Conservation (phyloP, 2,888 invertebrate species). For the Luperina testacea region DNA sequence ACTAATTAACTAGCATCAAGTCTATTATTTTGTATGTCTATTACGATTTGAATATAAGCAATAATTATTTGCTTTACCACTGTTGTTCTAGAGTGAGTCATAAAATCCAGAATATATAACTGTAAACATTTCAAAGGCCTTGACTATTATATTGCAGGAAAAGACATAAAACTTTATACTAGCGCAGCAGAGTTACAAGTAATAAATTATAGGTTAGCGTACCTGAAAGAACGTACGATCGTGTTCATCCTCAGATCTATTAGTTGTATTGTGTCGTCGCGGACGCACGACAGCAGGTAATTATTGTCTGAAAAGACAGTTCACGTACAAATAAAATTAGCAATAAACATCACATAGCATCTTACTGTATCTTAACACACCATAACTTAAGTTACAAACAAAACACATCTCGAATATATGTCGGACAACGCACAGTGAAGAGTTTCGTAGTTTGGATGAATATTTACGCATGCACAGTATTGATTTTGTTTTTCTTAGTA, state of each 20-base stretch:
- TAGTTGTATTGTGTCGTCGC: slow-evolving; percentile 98
- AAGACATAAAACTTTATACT: slow-evolving; percentile 57
- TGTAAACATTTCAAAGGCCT: slow-evolving; percentile 40
- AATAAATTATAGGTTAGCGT: slow-evolving; percentile 67
- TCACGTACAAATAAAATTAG: slow-evolving; percentile 58
- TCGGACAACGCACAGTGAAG: background rate
- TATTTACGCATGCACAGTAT: background rate
- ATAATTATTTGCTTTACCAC: slow-evolving; percentile 34
- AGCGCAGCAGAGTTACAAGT: slow-evolving; percentile 49
- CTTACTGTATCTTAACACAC: slow-evolving; percentile 16
- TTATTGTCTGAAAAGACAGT: slow-evolving; percentile 93
- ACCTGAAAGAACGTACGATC: slow-evolving; percentile 97
- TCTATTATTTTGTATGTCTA: slow-evolving; percentile 9
- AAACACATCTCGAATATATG: background rate
- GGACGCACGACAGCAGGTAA: slow-evolving; percentile 96
- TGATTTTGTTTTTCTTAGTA: background rate
- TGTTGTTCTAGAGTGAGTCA: slow-evolving; percentile 45
- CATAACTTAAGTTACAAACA: slow-evolving; percentile 18
- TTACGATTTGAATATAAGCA: slow-evolving; percentile 33
- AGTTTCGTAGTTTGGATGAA: background rate
- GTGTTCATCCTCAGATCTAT: slow-evolving; percentile 98
- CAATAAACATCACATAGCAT: slow-evolving; percentile 19
- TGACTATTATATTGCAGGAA: slow-evolving; percentile 47
- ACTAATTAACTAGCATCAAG: background rate
- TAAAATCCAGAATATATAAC: slow-evolving; percentile 56